Evolutionary conservation across 1,140 invertebrate genomes (phyloP).

Genomic region (Bombus breviceps): DNA sequence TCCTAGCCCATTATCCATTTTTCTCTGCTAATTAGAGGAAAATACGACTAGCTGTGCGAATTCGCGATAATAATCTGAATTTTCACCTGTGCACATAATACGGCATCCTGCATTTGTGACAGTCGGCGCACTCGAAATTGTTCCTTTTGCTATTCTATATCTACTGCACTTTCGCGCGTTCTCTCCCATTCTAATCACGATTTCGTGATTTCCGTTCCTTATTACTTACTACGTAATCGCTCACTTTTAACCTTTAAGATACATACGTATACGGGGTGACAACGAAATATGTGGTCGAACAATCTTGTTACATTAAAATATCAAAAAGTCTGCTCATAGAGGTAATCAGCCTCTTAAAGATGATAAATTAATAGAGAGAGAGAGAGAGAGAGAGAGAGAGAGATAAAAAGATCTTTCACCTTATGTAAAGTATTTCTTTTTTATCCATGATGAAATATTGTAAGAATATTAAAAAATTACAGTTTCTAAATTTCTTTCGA

Average conservation of each 20-base stretch:
- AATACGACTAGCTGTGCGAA: not conserved
- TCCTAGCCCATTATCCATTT: not conserved
- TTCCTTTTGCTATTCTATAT: not conserved
- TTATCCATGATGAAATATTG: too few species aligned
- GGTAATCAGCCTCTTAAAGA: too few species aligned
- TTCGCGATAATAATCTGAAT: not conserved
- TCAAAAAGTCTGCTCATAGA: too few species aligned
- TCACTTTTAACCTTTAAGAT: not conserved
- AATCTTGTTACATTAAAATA: too few species aligned
- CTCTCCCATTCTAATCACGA: constrained; percentile 4
- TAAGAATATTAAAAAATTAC: too few species aligned
- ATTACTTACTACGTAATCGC: not conserved
- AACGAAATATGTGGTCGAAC: too few species aligned
- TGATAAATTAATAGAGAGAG: too few species aligned
- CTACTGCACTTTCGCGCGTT: not conserved
- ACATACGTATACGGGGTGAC: not conserved
- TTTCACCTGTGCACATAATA: not conserved
- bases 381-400: too few species aligned
- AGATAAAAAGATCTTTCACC: too few species aligned
- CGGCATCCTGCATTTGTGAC: constrained; percentile 3
- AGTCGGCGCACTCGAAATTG: not conserved
- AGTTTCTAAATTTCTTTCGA: too few species aligned
- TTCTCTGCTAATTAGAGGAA: not conserved
- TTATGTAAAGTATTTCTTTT: too few species aligned
- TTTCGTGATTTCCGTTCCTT: constrained; percentile 2